Evolutionary conservation across 2,888 invertebrate species (phyloP).

Genomic region (Strigamia maritima): DNA sequence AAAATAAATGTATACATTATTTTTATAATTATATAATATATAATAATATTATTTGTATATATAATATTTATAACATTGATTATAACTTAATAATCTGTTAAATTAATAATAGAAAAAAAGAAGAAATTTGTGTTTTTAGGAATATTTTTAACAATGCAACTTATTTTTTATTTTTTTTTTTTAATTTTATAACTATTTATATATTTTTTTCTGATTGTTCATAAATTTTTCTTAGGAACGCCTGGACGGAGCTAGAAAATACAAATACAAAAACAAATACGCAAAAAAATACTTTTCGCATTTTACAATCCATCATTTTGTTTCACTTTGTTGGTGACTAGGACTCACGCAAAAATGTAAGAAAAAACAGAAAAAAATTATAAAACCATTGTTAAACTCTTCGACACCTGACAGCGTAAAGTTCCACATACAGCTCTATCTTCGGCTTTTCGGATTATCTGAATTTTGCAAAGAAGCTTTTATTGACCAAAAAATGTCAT

Average conservation of each 20-base stretch:
- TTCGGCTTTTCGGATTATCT: no score
- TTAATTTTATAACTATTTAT: neutral
- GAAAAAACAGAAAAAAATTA: no score
- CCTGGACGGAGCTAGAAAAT: neutral
- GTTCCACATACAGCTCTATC: no score
- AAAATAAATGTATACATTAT: neutral
- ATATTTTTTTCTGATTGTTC: neutral
- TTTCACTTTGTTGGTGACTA: conserved; percentile 7
- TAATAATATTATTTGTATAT: neutral
- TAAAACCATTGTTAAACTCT: neutral
- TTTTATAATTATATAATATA: neutral
- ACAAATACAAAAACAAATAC: neutral
- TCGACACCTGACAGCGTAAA: no score
- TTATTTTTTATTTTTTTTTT: neutral
- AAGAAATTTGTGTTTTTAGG: neutral
- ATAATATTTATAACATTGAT: neutral
- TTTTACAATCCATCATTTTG: neutral
- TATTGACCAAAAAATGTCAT: no score
- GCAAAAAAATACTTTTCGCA: neutral
- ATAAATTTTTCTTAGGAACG: neutral
- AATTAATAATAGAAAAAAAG: no score
- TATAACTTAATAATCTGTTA: conserved; percentile 3
- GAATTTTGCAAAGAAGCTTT: no score
- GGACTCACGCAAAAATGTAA: neutral
- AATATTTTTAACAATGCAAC: neutral